Evolutionary conservation across 2,888 invertebrate species (phyloP).

Genomic region (Rugalucina vietnamica): DNA sequence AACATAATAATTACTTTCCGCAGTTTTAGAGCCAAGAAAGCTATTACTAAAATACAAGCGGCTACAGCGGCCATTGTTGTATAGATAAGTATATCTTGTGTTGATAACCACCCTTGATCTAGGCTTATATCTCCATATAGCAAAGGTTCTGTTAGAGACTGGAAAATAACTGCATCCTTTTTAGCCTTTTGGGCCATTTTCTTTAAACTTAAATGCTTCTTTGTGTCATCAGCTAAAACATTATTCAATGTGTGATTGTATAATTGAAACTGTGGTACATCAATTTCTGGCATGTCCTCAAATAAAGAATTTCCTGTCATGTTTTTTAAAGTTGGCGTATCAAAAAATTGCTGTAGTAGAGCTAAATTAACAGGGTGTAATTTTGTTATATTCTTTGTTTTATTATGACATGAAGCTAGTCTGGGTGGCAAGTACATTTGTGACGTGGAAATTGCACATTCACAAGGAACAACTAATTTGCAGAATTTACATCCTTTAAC

Average conservation of each 20-base stretch:
- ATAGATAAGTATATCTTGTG: constrained; percentile 15
- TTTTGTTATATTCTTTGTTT: constrained; percentile 3
- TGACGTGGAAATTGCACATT: constrained; percentile 1
- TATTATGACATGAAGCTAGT: constrained; percentile 27
- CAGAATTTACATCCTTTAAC: constrained; percentile 25
- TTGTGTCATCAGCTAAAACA: constrained; percentile 26
- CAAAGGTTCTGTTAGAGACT: constrained; percentile 37
- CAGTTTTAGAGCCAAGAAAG: constrained; percentile 12
- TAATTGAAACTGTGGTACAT: constrained; percentile 24
- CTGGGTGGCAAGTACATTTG: constrained; percentile 20
- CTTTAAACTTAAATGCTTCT: constrained; percentile 20
- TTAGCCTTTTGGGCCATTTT: constrained; percentile 35
- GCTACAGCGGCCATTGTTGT: constrained; percentile 9
- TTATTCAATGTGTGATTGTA: constrained; percentile 32
- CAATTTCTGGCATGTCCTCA: neutral
- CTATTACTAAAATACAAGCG: neutral
- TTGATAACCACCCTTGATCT: constrained; percentile 1
- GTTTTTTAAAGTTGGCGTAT: neutral
- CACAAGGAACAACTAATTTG: constrained; percentile 10
- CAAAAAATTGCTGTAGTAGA: constrained; percentile 41
- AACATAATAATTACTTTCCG: constrained; percentile 23
- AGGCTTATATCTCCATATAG: neutral
- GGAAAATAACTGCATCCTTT: constrained; percentile 23
- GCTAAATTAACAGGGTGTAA: constrained; percentile 45
- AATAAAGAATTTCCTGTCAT: constrained; percentile 27